Conservation (phyloP, 2,888 invertebrate genomes). For the Corythucha ciliata region DNA sequence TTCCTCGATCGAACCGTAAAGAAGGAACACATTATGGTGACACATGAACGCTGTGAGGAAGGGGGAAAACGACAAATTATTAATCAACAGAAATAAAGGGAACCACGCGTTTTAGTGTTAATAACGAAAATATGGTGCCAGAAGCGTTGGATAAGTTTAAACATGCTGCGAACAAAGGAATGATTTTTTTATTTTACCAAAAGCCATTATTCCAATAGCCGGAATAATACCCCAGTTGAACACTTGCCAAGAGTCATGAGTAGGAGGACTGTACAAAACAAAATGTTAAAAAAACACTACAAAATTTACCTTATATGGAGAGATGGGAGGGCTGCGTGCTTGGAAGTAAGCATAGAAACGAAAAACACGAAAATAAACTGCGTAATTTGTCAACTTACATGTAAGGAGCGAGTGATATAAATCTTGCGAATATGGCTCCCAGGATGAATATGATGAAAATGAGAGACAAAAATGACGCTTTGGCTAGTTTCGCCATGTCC, state of each 20-base stretch:
- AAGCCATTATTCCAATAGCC: slow-evolving; percentile 75
- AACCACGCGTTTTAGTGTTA: background rate
- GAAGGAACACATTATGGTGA: slow-evolving; percentile 76
- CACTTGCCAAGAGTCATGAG: slow-evolving; percentile 59
- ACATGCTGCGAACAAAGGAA: background rate
- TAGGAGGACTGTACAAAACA: slow-evolving; percentile 48
- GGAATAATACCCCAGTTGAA: slow-evolving; percentile 62
- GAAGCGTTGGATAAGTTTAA: background rate
- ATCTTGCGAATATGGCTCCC: slow-evolving; percentile 53
- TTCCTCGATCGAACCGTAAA: slow-evolving; percentile 69
- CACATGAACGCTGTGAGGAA: slow-evolving; percentile 91
- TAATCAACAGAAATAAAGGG: background rate
- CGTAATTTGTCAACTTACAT: slow-evolving; percentile 63
- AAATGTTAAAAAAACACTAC: slow-evolving; percentile 2
- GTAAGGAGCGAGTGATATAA: slow-evolving; percentile 49
- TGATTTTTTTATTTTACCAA: slow-evolving; percentile 51
- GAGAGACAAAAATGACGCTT: slow-evolving; percentile 58
- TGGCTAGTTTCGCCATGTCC: slow-evolving; percentile 60
- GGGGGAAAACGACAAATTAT: no score
- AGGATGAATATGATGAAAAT: slow-evolving; percentile 65
- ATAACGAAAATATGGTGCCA: background rate
- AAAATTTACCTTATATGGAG: background rate
- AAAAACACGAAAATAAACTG: background rate
- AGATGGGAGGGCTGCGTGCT: background rate
- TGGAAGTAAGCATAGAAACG: background rate